Percentiles rank a stretch among this genome's conserved stretches.
These are phyloP conservation scores for Drosophila affinis DNA, from an alignment of 2,888 invertebrate genomes.

Conservation along the genomic window DNA sequence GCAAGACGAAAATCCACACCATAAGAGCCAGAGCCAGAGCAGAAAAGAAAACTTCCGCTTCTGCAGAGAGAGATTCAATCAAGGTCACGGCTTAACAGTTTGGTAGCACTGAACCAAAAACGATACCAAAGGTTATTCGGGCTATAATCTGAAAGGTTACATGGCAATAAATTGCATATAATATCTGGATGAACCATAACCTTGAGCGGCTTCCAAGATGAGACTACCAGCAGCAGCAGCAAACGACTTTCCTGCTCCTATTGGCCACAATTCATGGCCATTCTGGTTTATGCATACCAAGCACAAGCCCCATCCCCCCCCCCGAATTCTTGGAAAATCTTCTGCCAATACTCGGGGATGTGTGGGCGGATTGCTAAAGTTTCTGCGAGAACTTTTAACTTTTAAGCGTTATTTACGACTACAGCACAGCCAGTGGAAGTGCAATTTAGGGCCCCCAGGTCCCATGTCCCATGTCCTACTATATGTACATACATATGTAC, in stretches of 20 bases:
- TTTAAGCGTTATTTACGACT: slow-evolving; percentile 47
- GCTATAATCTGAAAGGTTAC: slow-evolving; percentile 1
- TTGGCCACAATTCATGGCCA: slow-evolving; percentile 34
- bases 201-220: not conserved
- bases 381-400: slow-evolving; percentile 29
- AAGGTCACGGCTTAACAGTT: not conserved
- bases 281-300: slow-evolving; percentile 25
- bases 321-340: slow-evolving; percentile 23
- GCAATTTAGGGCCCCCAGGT: slow-evolving; percentile 48
- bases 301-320: not conserved
- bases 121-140: not conserved
- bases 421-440: slow-evolving; percentile 37
- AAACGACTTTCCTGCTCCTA: not conserved
- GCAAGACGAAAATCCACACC: slow-evolving; percentile 1
- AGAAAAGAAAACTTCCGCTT: not conserved
- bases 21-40: no score
- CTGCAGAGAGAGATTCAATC: not conserved
- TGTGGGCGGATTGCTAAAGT: slow-evolving; percentile 30
- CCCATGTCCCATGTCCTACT: slow-evolving; percentile 13
- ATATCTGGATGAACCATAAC: not conserved
- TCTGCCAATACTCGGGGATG: slow-evolving; percentile 15
- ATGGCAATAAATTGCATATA: not conserved
- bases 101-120: not conserved
- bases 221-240: not conserved
- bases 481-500: no score